These are phyloP conservation scores for Steinernema khuongi DNA, from an alignment of 1,140 invertebrate species.

Conservation along the genomic window DNA sequence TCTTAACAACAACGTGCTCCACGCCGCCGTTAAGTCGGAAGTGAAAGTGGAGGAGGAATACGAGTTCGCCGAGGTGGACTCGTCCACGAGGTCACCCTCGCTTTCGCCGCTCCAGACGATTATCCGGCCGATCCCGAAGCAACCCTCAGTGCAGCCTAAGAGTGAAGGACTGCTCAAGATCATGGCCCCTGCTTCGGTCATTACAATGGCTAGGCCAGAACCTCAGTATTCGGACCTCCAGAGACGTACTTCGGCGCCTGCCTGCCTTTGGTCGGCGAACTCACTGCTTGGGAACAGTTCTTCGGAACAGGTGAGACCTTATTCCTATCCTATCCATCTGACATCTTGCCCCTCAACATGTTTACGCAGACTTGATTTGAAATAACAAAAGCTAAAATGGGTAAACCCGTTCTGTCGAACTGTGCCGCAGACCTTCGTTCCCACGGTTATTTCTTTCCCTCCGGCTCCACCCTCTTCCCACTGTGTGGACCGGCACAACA, in stretches of 20 bases:
- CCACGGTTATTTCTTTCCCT: too few species aligned
- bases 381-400: too few species aligned
- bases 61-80: conserved; percentile 2
- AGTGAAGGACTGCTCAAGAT: background rate
- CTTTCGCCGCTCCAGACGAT: conserved; percentile 5
- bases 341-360: background rate
- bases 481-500: too few species aligned
- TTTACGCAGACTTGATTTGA: background rate
- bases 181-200: background rate
- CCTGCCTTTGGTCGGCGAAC: background rate
- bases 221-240: background rate
- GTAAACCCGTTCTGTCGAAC: too few species aligned
- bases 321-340: too few species aligned
- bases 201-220: background rate
- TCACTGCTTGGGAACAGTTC: background rate
- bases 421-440: too few species aligned
- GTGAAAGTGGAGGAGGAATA: background rate
- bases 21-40: too few species aligned
- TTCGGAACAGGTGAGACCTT: background rate
- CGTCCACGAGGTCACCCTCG: background rate
- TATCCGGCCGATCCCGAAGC: background rate
- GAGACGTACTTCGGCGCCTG: background rate
- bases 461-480: too few species aligned
- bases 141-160: background rate
- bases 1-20: background rate